These are phyloP conservation scores for Yasuhikotakia modesta DNA, from an alignment of 2,797 vertebrate species.

Conservation along the genomic window DNA sequence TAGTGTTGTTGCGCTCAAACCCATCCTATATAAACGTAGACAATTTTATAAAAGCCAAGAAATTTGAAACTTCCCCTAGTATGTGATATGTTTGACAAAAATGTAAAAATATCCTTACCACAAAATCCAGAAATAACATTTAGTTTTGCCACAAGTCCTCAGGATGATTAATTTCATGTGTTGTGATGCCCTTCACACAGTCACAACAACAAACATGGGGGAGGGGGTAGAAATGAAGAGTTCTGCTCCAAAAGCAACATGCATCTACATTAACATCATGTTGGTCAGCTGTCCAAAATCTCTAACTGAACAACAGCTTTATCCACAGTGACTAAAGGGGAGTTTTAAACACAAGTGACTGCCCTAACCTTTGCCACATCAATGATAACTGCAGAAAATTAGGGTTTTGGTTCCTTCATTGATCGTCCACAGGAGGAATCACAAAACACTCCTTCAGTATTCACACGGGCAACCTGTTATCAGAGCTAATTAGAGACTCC, in stretches of 20 bases:
- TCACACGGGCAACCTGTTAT: slow-evolving; percentile 81
- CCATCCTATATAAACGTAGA: no score
- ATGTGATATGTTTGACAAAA: not conserved
- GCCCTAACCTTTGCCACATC: slow-evolving; percentile 20
- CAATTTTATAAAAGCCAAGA: no score
- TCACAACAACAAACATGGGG: not conserved
- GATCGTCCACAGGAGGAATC: slow-evolving; percentile 19
- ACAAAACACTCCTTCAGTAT: slow-evolving; percentile 55
- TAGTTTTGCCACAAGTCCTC: slow-evolving; percentile 1
- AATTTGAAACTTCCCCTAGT: not conserved
- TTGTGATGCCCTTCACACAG: slow-evolving; percentile 12
- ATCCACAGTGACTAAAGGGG: not conserved
- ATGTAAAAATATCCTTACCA: not conserved
- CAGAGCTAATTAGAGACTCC: slow-evolving; percentile 95
- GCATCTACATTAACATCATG: slow-evolving; percentile 1
- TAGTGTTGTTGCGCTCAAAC: no score
- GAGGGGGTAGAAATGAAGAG: slow-evolving; percentile 3
- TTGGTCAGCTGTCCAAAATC: slow-evolving; percentile 7
- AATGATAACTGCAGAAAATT: slow-evolving; percentile 26
- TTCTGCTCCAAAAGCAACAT: slow-evolving; percentile 17
- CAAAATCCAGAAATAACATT: not conserved
- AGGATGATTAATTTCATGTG: slow-evolving; percentile 17
- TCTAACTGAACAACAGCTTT: not conserved
- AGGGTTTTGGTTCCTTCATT: slow-evolving; percentile 36
- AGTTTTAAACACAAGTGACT: not conserved